Evolutionary conservation across 2,888 invertebrate species (phyloP).

Genomic region (Perithous albicinctus): DNA sequence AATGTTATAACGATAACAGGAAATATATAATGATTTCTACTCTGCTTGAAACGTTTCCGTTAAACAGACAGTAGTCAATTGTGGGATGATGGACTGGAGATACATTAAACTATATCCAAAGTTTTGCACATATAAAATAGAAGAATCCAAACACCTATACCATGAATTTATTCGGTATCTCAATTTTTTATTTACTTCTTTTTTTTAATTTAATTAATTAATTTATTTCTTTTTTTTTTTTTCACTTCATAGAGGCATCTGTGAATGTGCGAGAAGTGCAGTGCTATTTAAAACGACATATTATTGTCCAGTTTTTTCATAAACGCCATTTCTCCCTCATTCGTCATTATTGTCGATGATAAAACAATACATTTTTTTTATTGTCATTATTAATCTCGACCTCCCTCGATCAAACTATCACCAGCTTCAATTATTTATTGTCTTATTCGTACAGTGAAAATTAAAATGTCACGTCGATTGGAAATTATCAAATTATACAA

Average conservation of each 20-base stretch:
- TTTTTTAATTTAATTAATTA: too few species aligned
- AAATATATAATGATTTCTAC: conserved; percentile 55
- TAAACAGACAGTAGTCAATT: conserved; percentile 30
- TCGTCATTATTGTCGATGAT: conserved; percentile 72
- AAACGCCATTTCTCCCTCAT: conserved; percentile 55
- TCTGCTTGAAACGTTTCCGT: conserved; percentile 43
- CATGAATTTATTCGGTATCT: conserved; percentile 36
- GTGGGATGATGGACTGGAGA: conserved; percentile 34
- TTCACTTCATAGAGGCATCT: conserved; percentile 68
- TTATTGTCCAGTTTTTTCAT: conserved; percentile 62
- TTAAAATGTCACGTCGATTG: conserved; percentile 10
- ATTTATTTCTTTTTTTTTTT: conserved; percentile 37
- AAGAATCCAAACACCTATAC: conserved; percentile 43
- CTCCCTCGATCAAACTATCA: not conserved
- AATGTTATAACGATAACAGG: conserved; percentile 41
- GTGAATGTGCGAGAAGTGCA: conserved; percentile 74
- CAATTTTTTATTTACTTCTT: conserved; percentile 39
- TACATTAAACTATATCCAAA: conserved; percentile 55
- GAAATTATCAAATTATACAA: conserved; percentile 4
- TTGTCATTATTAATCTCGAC: conserved; percentile 48
- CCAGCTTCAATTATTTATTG: conserved; percentile 40
- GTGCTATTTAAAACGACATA: conserved; percentile 68
- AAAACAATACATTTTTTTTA: conserved; percentile 48
- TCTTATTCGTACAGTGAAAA: conserved; percentile 45
- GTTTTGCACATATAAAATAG: conserved; percentile 58